A percentile compares a stretch with the other conserved stretches of the same genome.
These are phyloP conservation scores for Channa maculata DNA, from an alignment of 2,113 vertebrate genomes.

Conservation along the genomic window DNA sequence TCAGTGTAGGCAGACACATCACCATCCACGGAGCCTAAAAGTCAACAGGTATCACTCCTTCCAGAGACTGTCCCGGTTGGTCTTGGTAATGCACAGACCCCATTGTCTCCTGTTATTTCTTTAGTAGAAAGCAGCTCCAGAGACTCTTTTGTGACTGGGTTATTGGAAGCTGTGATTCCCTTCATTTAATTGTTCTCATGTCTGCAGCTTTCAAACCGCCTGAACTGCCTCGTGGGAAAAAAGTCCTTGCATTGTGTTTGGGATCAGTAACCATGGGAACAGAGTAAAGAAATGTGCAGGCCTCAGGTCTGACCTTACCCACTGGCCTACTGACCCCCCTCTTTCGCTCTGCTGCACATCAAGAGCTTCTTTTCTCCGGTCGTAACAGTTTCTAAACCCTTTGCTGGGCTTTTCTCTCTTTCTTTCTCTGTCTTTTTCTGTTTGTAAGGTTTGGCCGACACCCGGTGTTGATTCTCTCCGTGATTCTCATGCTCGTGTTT, in stretches of 20 bases:
- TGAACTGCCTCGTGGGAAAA: conserved; percentile 58
- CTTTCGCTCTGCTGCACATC: conserved; percentile 11
- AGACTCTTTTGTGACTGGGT: too few relatives aligned
- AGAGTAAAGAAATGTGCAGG: conserved; percentile 60
- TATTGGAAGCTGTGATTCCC: too few relatives aligned
- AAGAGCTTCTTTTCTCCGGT: conserved; percentile 2
- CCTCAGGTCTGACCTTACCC: conserved; percentile 52
- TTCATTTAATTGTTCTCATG: neutral
- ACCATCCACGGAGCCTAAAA: too few relatives aligned
- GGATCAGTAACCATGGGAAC: conserved; percentile 65
- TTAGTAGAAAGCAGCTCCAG: too few relatives aligned
- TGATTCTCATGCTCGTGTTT: conserved; percentile 94
- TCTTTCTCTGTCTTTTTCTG: conserved; percentile 23
- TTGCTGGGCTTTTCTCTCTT: conserved; percentile 12
- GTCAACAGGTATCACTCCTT: too few relatives aligned
- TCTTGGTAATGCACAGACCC: too few relatives aligned
- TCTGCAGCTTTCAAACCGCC: conserved; percentile 18
- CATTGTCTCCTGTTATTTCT: too few relatives aligned
- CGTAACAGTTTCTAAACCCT: conserved; percentile 20
- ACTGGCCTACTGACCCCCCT: conserved; percentile 48
- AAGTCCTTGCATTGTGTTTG: conserved; percentile 52
- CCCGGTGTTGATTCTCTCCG: conserved; percentile 89
- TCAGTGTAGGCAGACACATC: too few relatives aligned
- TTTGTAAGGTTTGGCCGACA: conserved; percentile 77
- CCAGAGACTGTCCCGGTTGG: too few relatives aligned